phyloP scores from a whole-genome alignment of 2,113 vertebrate species.

The Tachysurus vachellii region DNA sequence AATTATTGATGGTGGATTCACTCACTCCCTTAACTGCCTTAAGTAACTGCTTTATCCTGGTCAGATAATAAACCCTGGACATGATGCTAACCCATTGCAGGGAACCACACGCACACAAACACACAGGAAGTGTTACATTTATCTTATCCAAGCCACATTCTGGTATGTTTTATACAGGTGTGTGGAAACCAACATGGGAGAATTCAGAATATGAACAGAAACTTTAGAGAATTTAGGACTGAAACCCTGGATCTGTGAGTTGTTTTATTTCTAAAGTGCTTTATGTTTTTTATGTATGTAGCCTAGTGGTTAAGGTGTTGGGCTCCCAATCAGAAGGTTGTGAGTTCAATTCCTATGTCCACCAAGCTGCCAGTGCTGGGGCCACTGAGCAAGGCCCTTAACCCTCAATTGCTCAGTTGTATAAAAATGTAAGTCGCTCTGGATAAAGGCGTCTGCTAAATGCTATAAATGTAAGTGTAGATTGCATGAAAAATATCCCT shows the following conservation, averaged over 20 bases:
- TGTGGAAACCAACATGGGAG: neutral
- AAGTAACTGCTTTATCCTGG: neutral
- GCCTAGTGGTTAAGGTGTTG: too few species aligned
- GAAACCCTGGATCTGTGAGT: neutral
- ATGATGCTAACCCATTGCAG: neutral
- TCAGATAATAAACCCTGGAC: neutral
- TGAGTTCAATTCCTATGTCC: too few species aligned
- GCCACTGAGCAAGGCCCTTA: too few species aligned
- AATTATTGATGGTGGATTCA: neutral
- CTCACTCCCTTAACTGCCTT: neutral
- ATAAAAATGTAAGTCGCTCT: too few species aligned
- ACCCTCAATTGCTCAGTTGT: too few species aligned
- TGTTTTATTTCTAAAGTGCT: neutral
- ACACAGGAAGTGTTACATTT: neutral
- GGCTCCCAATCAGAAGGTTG: too few species aligned
- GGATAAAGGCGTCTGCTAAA: too few species aligned
- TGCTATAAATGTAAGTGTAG: too few species aligned
- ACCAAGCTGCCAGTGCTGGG: too few species aligned
- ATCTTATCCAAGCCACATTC: neutral
- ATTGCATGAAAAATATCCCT: too few species aligned
- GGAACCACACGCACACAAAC: neutral
- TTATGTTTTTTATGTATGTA: neutral
- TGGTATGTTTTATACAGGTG: neutral
- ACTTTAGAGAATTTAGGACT: neutral
- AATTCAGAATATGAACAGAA: neutral